These are phyloP conservation scores for Neolamprologus brichardi DNA, from an alignment of 2,113 vertebrate species.

Conservation along the genomic window DNA sequence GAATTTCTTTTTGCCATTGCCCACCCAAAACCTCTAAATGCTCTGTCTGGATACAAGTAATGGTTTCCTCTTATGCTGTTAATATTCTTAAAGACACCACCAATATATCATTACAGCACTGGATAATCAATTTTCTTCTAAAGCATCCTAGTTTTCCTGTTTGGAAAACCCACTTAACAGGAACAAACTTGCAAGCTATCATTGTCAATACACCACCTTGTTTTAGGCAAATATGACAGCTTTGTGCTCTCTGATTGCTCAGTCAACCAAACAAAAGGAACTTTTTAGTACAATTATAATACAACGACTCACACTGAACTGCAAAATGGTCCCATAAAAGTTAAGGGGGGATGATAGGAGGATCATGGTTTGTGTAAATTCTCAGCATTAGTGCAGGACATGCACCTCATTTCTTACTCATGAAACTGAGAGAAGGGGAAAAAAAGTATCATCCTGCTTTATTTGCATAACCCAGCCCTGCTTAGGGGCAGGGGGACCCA, in stretches of 20 bases:
- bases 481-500: conserved; percentile 65
- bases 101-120: neutral
- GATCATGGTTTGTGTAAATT: neutral
- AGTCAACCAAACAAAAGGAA: neutral
- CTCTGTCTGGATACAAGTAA: neutral
- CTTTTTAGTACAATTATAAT: neutral
- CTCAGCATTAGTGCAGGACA: neutral
- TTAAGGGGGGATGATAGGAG: neutral
- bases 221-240: neutral
- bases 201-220: neutral
- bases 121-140: neutral
- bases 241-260: neutral
- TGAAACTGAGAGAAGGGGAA: neutral
- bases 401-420: conserved; percentile 7
- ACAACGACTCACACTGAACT: neutral
- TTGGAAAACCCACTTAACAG: neutral
- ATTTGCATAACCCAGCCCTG: conserved; percentile 66
- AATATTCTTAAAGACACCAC: neutral
- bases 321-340: neutral
- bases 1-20: neutral
- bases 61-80: neutral
- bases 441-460: conserved; percentile 46
- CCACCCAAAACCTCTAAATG: neutral
- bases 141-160: neutral
- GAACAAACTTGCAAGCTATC: neutral